Evolutionary conservation across 2,888 invertebrate genomes (phyloP).

Genomic region (Aphodius granarius): DNA sequence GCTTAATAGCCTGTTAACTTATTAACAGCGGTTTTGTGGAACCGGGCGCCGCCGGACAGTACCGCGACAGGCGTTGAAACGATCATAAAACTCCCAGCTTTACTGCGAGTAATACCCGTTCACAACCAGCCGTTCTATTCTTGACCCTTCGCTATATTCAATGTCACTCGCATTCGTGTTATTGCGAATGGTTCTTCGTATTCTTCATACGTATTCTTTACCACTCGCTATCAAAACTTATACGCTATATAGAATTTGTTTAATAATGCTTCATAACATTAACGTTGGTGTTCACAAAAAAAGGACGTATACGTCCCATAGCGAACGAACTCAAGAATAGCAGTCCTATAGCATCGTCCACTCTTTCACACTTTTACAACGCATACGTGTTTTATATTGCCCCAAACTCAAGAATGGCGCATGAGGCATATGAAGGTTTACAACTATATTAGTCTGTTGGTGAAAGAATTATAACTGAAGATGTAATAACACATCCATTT

Average conservation of each 20-base stretch:
- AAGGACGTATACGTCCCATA: too few species aligned
- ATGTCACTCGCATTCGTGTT: too few species aligned
- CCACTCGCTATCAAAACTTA: too few species aligned
- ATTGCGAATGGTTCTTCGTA: too few species aligned
- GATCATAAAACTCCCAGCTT: background rate
- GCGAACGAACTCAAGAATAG: background rate
- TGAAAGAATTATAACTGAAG: background rate
- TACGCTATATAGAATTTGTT: too few species aligned
- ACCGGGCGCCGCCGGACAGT: background rate
- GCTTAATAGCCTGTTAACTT: conserved; percentile 12
- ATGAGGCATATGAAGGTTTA: background rate
- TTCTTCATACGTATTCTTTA: too few species aligned
- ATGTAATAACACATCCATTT: too few species aligned
- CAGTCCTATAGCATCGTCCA: background rate
- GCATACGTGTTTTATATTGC: background rate
- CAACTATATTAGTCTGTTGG: background rate
- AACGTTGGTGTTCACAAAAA: too few species aligned
- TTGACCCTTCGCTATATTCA: too few species aligned
- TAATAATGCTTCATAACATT: too few species aligned
- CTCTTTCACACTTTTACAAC: background rate
- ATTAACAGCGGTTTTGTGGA: conserved; percentile 11
- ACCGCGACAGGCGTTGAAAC: background rate
- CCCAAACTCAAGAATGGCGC: too few species aligned
- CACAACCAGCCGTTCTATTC: too few species aligned
- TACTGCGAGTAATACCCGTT: background rate